A percentile compares a stretch with the other conserved stretches of the same genome.
Evolutionary conservation across 1,140 invertebrate genomes (phyloP).

Genomic region (Marisa cornuarietis): DNA sequence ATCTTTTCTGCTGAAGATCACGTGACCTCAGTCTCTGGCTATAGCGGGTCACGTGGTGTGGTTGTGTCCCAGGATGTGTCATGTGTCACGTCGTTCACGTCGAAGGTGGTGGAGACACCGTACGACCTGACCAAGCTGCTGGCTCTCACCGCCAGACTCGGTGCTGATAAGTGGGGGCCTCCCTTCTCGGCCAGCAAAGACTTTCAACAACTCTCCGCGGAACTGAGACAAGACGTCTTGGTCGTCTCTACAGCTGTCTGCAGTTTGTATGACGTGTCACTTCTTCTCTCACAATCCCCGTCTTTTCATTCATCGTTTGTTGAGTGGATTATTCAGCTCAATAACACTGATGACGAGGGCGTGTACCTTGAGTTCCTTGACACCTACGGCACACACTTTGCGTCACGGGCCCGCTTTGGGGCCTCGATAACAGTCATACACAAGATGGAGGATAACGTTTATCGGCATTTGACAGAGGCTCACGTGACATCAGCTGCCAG

Average conservation of each 20-base stretch:
- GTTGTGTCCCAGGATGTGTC: not conserved
- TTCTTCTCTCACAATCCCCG: not conserved
- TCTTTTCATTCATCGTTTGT: not conserved
- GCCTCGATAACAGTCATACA: not conserved
- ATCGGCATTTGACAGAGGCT: not conserved
- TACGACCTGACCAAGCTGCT: not conserved
- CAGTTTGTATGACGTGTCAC: not conserved
- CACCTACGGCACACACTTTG: not conserved
- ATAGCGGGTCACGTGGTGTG: too few relatives aligned
- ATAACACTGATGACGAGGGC: not conserved
- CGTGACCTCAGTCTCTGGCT: too few relatives aligned
- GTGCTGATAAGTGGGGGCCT: not conserved
- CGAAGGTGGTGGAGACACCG: not conserved
- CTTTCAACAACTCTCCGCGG: too few relatives aligned
- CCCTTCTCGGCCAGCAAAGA: not conserved
- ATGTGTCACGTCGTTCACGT: not conserved
- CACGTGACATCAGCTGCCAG: too few relatives aligned
- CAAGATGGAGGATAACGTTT: not conserved
- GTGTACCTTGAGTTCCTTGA: not conserved
- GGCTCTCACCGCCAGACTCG: not conserved
- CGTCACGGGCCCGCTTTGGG: too few relatives aligned
- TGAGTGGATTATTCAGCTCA: not conserved
- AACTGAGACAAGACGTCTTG: too few relatives aligned
- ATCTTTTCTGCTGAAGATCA: conserved; percentile 14
- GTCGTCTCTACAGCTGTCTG: too few relatives aligned